Evolutionary conservation across 1,140 invertebrate species (phyloP), one percentile per base, ranked within the genome.

Genomic region (Acromyrmex heyeri): DNA sequence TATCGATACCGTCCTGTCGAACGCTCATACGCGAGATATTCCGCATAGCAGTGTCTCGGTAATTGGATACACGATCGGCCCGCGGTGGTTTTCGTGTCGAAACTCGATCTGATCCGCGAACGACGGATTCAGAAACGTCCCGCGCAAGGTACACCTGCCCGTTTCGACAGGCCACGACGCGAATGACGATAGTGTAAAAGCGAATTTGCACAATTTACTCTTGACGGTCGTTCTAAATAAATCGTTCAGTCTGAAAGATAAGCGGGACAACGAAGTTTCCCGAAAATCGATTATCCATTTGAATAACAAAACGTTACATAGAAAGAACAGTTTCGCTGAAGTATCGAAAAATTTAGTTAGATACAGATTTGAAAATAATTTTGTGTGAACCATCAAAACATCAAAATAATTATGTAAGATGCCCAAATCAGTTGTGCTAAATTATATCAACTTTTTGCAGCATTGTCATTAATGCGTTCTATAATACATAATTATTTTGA

Each of bases 61-160:
- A 89, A 89, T 88, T 89, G 87, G 88, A 89, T 77, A 27, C 21
- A 82, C 69, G 87, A 86, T 86, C 87, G 83, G 53, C n/a, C 21
- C 44, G 48, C 64, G 30, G 53, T 69, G 61, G 72, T 89, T 89
- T 89, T 86, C 88, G 73, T 86, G 70, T 69, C 83, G 88, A 88
- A 88, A 88, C 87, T 70, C 81, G 75, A 85, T 79, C 82, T 73
- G 82, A 82, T 50, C n/a, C 67, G 50, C 65, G 30, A 72, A 61
- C 53, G 64, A 67, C 55, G 82, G 50, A 86, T 86, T 44, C 72
- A 48, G 72, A 76, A 59, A 34, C 61, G 72, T 59, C 44, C 30
- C 27, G 62, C 30, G 85, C 59, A 21, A n/a, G 21, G 21, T 34
- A 72, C 69, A 83, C 59, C 87, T 81, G 76, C 57, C 59, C n/a